phyloP scores from a whole-genome alignment of 2,113 vertebrate species.

The Pitta sordida region DNA sequence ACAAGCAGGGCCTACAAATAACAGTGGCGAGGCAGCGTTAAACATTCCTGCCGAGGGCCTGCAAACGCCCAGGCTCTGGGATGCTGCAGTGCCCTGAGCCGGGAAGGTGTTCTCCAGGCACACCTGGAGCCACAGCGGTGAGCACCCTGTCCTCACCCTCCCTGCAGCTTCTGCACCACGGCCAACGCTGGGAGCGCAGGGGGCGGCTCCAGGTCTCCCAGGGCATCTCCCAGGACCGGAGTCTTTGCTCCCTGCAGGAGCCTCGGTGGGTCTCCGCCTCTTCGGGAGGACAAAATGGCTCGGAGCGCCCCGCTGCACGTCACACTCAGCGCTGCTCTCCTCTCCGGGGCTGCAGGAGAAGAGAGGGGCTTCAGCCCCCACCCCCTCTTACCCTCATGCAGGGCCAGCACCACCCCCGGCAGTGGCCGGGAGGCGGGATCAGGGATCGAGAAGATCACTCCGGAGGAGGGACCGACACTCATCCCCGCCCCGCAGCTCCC shows the following conservation, averaged over 20 bases:
- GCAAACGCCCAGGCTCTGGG: neutral
- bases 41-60: neutral
- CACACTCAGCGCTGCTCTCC: neutral
- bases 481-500: fast-evolving
- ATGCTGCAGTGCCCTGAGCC: no score
- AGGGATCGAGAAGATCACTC: fast-evolving
- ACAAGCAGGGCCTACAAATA: neutral
- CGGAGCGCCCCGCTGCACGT: fast-evolving
- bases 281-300: fast-evolving
- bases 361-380: fast-evolving
- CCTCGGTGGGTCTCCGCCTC: neutral
- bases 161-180: neutral
- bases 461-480: fast-evolving
- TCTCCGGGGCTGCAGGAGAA: neutral
- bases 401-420: fast-evolving
- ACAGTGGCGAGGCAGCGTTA: neutral
- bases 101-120: neutral
- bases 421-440: fast-evolving
- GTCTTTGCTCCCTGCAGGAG: no score
- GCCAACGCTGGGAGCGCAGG: neutral
- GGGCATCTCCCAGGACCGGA: neutral
- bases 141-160: neutral
- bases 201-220: neutral
- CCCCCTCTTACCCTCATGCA: fast-evolving
- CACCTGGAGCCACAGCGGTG: neutral